Evolutionary conservation across 1,140 invertebrate species (phyloP), one percentile per base, ranked within the genome.

Genomic region (Drosophila saltans): DNA sequence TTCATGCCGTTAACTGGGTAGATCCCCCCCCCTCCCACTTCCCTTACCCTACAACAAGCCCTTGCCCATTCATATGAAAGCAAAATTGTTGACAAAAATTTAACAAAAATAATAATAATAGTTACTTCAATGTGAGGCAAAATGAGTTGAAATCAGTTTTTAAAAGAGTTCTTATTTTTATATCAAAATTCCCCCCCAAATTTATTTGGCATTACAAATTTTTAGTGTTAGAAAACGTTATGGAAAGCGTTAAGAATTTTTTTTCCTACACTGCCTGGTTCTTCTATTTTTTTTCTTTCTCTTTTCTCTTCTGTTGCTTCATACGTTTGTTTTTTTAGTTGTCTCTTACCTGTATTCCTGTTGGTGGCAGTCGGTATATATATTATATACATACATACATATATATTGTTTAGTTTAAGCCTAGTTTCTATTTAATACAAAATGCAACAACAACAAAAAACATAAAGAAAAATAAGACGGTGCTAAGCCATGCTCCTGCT

Each of bases 1-100:
- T 77, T 85, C 61, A 85, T 65, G 56, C 72, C 81, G 78, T 74
- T 85, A 26, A 81, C 81, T 84, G 81, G 82, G 82, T 75, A 24
- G 39, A 16, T 30, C 26, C 11, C 28, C 1, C 36, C 10, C 26
- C 30, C 8, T 36, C 41, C 33, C 40, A 5, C 48, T 56, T 9
- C 26, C 30, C 24, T 6, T 64, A 40, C n/a, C 11, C 48, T 40
- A 16, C 16, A 16, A 16, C 16, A 16, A 16, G 16, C 16, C 16
- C 16, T 16, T 16, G 16, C 16, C 16, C 16, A 16, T 16, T 16
- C 16, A 16, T 16, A 16, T 16, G 16, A 16, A 45, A 45, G n/a
- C n/a, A 45, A 45, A 16, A 45, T 16, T 45, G n/a, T 45, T 16
- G 16, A 16, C 16, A 16, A 16, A 16, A 16, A 21, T 24, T 48